Evolutionary conservation across 2,797 vertebrate species (phyloP).

Genomic region (Chaenodraco wilsoni): DNA sequence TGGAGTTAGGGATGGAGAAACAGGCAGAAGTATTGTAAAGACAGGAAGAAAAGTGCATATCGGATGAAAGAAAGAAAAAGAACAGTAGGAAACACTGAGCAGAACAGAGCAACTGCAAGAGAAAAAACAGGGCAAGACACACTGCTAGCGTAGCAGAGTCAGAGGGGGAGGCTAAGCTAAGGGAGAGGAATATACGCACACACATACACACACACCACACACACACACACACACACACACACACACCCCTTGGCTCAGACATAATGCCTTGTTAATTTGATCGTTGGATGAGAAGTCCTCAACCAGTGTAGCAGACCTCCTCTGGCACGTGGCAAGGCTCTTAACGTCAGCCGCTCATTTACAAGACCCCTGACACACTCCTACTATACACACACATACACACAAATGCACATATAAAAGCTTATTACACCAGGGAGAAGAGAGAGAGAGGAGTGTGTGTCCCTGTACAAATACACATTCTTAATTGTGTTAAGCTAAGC

Average conservation of each 20-base stretch:
- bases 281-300: constrained; percentile 63
- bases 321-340: constrained; percentile 69
- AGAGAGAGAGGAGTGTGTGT: constrained; percentile 13
- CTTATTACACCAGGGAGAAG: constrained; percentile 25
- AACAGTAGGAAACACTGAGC: background rate
- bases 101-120: background rate
- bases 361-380: constrained; percentile 67
- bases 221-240: background rate
- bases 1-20: constrained; percentile 31
- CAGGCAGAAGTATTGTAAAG: constrained; percentile 13
- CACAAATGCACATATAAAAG: constrained; percentile 43
- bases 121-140: constrained; percentile 34
- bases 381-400: constrained; percentile 15
- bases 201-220: too few species aligned
- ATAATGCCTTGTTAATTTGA: constrained; percentile 68
- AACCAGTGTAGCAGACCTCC: constrained; percentile 55
- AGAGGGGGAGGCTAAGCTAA: background rate
- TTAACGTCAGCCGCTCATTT: constrained; percentile 70
- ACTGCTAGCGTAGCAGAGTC: background rate
- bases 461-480: constrained; percentile 42
- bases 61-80: background rate
- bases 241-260: constrained; percentile 59
- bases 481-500: constrained; percentile 34
- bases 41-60: constrained; percentile 5
- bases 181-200: constrained; percentile 27